These are phyloP conservation scores for Eidolon helvum DNA, from an alignment of 2,113 vertebrate species.

Conservation along the genomic window DNA sequence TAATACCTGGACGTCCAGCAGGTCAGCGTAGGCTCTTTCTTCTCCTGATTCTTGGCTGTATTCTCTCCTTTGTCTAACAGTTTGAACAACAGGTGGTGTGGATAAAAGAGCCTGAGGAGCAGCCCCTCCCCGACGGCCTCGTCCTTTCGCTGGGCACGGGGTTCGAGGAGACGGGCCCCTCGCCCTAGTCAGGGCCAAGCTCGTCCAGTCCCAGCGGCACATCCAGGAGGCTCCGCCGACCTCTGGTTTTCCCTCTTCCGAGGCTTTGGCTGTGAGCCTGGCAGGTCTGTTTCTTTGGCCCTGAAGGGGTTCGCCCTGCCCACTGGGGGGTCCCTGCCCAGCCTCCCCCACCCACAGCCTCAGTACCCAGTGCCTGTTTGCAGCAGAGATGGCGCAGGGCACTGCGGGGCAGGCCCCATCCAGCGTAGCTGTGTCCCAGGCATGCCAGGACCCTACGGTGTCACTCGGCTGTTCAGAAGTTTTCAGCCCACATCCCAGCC, in stretches of 20 bases:
- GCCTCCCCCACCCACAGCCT: neutral
- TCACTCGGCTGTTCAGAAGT: neutral
- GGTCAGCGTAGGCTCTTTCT: neutral
- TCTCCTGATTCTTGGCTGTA: neutral
- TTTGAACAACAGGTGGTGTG: neutral
- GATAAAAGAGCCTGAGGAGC: neutral
- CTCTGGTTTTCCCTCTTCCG: neutral
- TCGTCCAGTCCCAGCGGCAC: no score
- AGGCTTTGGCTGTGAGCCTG: neutral
- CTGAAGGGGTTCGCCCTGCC: neutral
- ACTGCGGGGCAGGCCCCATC: neutral
- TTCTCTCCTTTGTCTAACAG: neutral
- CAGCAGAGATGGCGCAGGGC: neutral
- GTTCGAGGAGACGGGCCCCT: neutral
- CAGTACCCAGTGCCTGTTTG: neutral
- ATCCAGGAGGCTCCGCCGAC: no score
- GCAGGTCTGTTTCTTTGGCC: neutral
- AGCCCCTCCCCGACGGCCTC: neutral
- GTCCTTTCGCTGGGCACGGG: neutral
- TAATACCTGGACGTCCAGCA: neutral
- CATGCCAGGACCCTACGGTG: rapidly evolving
- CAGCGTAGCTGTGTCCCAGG: neutral
- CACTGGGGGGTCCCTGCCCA: neutral
- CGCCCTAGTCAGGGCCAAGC: neutral
- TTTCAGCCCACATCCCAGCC: neutral